These are phyloP conservation scores for Drosophila miranda DNA, from an alignment of 1,140 invertebrate species.

Conservation along the genomic window DNA sequence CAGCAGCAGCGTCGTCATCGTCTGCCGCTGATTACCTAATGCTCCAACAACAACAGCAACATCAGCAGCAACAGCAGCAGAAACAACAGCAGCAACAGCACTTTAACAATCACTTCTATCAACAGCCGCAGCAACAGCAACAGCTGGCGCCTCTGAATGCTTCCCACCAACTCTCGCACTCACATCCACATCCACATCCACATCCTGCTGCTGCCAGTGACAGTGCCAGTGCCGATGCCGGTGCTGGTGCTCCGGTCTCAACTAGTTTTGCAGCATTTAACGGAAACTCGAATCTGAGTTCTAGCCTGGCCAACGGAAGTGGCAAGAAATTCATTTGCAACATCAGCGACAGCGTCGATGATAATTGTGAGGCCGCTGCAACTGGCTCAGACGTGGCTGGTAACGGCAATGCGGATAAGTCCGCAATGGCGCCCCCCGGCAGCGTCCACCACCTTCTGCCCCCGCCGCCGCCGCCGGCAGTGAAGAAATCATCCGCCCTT, in stretches of 20 bases:
- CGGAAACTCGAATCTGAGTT: constrained; percentile 82
- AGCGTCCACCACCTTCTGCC: constrained; percentile 40
- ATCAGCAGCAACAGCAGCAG: constrained; percentile 41
- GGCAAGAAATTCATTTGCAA: constrained; percentile 69
- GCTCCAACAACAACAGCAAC: constrained; percentile 48
- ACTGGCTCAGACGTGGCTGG: constrained; percentile 34
- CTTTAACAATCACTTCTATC: constrained; percentile 66
- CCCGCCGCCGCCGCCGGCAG: constrained; percentile 54
- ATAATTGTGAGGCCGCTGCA: constrained; percentile 17
- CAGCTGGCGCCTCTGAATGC: constrained; percentile 68
- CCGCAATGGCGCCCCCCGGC: constrained; percentile 34
- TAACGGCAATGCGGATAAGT: constrained; percentile 52
- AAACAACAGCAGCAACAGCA: constrained; percentile 57
- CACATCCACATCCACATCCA: constrained; percentile 31
- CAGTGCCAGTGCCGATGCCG: constrained; percentile 11
- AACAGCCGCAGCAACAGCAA: constrained; percentile 58
- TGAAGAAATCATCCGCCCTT: constrained; percentile 48
- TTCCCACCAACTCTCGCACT: constrained; percentile 65
- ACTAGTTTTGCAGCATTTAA: constrained; percentile 81
- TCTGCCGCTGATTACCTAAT: constrained; percentile 66
- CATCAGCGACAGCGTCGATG: constrained; percentile 40
- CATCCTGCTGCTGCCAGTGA: constrained; percentile 57
- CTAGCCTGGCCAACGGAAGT: constrained; percentile 79
- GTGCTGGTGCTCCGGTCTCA: constrained; percentile 30
- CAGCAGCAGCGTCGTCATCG: constrained; percentile 28